Evolutionary conservation across 2,113 vertebrate genomes (phyloP), one percentile per base, ranked within the genome.

Genomic region (Geothlypis trichas): DNA sequence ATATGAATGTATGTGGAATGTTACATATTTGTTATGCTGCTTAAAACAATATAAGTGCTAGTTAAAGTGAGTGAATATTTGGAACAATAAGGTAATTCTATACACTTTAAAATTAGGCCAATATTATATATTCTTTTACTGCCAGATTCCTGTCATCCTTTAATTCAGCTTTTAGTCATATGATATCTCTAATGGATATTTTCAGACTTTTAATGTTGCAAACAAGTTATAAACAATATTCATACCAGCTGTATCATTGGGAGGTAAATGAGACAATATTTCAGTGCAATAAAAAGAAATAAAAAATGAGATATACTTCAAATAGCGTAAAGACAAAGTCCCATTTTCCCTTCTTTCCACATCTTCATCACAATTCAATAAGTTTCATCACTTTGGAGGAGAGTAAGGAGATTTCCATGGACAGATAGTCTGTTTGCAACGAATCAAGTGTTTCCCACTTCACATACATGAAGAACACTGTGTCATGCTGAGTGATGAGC

Each of bases 51-150:
- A 42, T 59, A 93, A 54, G 13, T 61, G 46, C 80, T 95, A 96
- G 96, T 92, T 95, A 95, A 57, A 90, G 62, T 4, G 16, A 97
- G 59, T 87, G 96, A 97, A 77, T 97, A 93, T 97, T 96, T 97
- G 87, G 84, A 98, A 97, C 62, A 97, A 96, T 96, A 95, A 95
- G 62, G 97, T 96, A 97, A 98, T 91, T 92, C 95, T 96, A 97
- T 97, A 96, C 52, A 94, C 63, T 96, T 94, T 58, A 65, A 97
- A 96, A 97, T 96, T 96, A 96, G 95, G 97, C 86, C 94, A 95
- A 75, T 27, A 72, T 76, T 86, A 76, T 92, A 94, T 89, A 84
- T 89, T 74, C 68, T 80, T 59, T 96, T 89, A 80, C 89, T 97
- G 97, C 97, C 98, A 97, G 96, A 86, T 66, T 96, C 84, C 95